Evolutionary conservation across 2,797 vertebrate species (phyloP), one percentile per base, ranked within the genome.

Genomic region (Lacerta viridis): DNA sequence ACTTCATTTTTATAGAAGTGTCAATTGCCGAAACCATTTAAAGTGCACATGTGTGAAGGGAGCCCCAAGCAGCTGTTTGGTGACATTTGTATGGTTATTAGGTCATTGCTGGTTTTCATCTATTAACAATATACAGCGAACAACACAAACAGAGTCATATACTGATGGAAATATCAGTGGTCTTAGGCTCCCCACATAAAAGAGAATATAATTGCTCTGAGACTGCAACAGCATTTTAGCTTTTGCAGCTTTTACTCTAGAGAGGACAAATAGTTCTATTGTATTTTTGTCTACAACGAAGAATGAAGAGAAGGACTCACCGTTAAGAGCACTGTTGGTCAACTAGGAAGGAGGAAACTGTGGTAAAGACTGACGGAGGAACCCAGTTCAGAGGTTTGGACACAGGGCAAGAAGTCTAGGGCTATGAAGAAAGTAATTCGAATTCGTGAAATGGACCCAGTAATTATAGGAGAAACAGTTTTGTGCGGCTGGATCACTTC

Each of bases 1-100:
- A 50, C 84, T 86, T 41, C 43, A 11, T 3, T 18, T 93, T 89
- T 92, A 36, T 84, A 88, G 64, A 87, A 33, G 78, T 83, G 0
- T 15, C 71, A 20, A 55, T 90, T 36, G 72, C 68, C 82, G 90
- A 92, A 90, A 80, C 64, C 74, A 88, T 36, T 87, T 85, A 46
- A 80, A 55, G 50, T 66, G 80, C 33, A 64, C 36, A 87, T 6
- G 87, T 5, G 43, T 86, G 2, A 15, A 36, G 72, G 36, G 59
- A 0, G 0, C 0, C 33, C 41, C 0, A 23, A 17, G 66, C 27
- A 61, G 55, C 59, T 59, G 17, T 4, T 81, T 84, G 43, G 1
- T 33, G 41, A 11, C 15, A 83, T 79, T 1, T 66, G 61, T 87
- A 0, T 1, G 68, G 85, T 83, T 64, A 72, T 0, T 90, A 82